Conservation (phyloP, 2,113 vertebrate genomes). For the Catagonus wagneri region DNA sequence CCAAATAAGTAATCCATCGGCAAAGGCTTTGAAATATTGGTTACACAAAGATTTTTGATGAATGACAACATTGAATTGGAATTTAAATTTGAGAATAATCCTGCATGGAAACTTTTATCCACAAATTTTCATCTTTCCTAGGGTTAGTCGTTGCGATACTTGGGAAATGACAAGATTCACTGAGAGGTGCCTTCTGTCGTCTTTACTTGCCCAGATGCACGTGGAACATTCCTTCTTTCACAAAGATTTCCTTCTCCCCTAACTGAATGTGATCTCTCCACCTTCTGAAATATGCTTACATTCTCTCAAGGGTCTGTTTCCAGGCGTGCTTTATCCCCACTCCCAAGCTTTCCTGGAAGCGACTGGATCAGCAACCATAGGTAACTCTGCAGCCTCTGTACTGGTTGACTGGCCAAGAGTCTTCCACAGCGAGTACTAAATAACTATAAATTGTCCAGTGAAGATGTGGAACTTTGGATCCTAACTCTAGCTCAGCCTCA, state of each 20-base stretch:
- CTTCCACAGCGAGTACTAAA: neutral
- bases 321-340: neutral
- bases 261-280: neutral
- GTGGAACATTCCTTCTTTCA: neutral
- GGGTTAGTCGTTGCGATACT: neutral
- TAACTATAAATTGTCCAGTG: neutral
- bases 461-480: neutral
- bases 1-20: conserved; percentile 54
- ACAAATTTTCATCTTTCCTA: neutral
- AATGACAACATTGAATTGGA: conserved; percentile 57
- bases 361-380: neutral
- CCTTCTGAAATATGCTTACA: neutral
- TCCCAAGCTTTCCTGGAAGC: neutral
- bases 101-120: neutral
- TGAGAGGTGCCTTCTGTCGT: neutral
- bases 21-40: neutral
- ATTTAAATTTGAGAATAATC: conserved; percentile 64
- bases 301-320: neutral
- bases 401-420: neutral
- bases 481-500: neutral
- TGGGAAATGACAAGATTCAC: conserved; percentile 31
- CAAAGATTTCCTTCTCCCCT: neutral
- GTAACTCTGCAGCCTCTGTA: neutral
- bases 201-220: neutral
- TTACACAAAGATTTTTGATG: conserved; percentile 57